Conservation (phyloP, 92 coral and sea anemone genomes). For the Bergia puertoricense region DNA sequence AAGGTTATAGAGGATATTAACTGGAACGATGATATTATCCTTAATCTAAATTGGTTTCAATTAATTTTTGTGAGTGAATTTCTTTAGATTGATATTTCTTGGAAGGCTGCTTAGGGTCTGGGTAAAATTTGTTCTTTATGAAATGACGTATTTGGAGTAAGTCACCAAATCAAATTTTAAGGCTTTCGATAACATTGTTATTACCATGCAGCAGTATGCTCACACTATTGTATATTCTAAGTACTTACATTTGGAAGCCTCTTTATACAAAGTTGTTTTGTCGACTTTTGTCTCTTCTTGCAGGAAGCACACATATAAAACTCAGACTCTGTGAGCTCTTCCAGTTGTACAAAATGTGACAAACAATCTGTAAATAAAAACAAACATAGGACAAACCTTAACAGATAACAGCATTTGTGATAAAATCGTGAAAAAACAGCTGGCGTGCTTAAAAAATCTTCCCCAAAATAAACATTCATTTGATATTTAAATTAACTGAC, state of each 20-base stretch:
- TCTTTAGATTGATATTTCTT: no score
- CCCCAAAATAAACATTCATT: no score
- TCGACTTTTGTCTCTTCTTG: constrained; percentile 89
- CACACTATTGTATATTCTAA: constrained; percentile 58
- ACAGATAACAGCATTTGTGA: background rate
- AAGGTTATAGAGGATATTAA: background rate
- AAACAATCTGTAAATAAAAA: constrained; percentile 78
- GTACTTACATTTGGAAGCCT: constrained; percentile 93
- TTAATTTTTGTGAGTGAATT: no score
- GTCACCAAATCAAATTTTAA: no score
- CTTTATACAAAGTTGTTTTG: constrained; percentile 91
- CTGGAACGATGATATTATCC: no score
- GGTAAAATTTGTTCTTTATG: no score
- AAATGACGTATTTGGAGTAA: no score
- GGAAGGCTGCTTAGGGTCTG: no score
- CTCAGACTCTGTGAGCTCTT: constrained; percentile 69
- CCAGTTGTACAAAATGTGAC: constrained; percentile 82
- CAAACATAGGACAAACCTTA: background rate
- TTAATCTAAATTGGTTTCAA: no score
- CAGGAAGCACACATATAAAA: constrained; percentile 92
- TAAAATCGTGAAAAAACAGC: background rate
- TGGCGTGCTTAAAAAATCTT: no score
- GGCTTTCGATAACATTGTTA: background rate
- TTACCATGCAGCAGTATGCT: no score
- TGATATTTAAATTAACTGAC: no score